Conservation (phyloP, 2,113 vertebrate genomes). For the Muscicapa adusta region DNA sequence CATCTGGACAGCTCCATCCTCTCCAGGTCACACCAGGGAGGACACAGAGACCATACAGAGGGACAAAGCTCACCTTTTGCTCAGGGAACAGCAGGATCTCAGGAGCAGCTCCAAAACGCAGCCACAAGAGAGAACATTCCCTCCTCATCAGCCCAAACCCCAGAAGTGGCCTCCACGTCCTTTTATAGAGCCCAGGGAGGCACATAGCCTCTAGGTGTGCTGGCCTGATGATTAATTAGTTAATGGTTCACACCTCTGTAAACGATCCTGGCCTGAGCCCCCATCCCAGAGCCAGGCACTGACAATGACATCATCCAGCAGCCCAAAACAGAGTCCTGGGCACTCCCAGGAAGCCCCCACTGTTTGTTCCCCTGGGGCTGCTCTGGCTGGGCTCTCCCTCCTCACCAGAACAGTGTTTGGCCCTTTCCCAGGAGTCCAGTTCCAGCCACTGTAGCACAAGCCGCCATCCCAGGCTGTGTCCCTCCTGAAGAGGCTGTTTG, state of each 20-base stretch:
- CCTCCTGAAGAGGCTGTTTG: not conserved
- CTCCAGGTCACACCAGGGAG: not conserved
- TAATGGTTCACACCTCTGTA: not conserved
- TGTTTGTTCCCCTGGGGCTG: not conserved
- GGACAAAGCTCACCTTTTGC: not conserved
- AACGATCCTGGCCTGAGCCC: not conserved
- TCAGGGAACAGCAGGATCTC: not conserved
- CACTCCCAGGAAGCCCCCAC: accelerated
- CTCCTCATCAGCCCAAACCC: not conserved
- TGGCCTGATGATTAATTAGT: not conserved
- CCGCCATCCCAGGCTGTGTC: not conserved
- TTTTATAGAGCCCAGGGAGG: not conserved
- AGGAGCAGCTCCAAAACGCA: not conserved
- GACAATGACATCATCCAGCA: not conserved
- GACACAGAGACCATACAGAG: not conserved
- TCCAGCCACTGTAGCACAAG: too few species aligned
- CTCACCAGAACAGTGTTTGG: not conserved
- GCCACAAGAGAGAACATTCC: accelerated
- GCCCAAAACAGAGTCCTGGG: not conserved
- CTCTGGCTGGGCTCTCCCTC: not conserved
- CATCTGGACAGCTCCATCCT: not conserved
- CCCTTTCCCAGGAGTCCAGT: not conserved
- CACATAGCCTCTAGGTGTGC: not conserved
- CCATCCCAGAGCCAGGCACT: not conserved
- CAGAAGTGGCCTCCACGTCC: accelerated